phyloP scores from a whole-genome alignment of 2,888 invertebrate species.

The Lasioglossum villosulum region DNA sequence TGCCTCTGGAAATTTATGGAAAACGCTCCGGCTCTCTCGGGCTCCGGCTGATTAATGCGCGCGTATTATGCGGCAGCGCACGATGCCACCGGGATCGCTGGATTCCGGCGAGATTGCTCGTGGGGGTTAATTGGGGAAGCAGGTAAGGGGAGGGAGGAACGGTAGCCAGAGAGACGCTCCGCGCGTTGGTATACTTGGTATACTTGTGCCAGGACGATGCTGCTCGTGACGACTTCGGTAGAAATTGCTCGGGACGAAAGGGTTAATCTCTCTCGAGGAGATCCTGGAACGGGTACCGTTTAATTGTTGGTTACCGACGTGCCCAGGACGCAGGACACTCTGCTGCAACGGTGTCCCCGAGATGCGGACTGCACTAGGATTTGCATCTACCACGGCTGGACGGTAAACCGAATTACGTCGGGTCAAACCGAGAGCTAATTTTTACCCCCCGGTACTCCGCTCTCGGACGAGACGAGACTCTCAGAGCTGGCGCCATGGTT shows the following conservation, averaged over 20 bases:
- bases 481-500: not conserved
- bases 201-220: not conserved
- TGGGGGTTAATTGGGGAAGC: constrained; percentile 31
- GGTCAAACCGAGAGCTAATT: not conserved
- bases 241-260: constrained; percentile 3
- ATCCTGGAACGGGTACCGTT: constrained; percentile 7
- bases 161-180: not conserved
- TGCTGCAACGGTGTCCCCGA: not conserved
- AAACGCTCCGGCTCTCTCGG: constrained; percentile 26
- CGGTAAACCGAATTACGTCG: not conserved
- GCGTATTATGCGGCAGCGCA: constrained; percentile 41
- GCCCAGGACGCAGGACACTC: not conserved
- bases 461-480: not conserved
- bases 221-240: constrained; percentile 9
- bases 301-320: not conserved
- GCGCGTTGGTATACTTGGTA: not conserved
- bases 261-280: not conserved
- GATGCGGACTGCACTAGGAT: not conserved
- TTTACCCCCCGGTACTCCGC: not conserved
- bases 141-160: not conserved
- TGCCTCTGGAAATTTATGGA: constrained; percentile 54
- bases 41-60: constrained; percentile 46
- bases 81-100: constrained; percentile 15
- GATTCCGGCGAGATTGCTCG: constrained; percentile 15
- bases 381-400: not conserved